Conservation (phyloP, 1,140 invertebrate genomes). For the Bombus polaris region DNA sequence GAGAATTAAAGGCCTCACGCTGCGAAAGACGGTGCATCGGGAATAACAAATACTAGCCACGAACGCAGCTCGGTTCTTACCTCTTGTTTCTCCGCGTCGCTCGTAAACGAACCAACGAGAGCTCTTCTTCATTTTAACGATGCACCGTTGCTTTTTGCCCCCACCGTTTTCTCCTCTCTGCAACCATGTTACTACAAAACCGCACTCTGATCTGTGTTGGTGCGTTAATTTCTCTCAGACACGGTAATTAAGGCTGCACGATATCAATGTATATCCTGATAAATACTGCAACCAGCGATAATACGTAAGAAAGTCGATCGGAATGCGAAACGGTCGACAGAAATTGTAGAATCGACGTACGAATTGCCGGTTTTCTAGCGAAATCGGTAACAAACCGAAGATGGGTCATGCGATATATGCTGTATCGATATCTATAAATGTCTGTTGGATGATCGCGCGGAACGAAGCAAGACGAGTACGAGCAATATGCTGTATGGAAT, state of each 20-base stretch:
- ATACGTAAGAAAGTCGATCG: no score
- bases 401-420: no score
- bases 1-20: conserved; percentile 49
- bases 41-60: conserved; percentile 41
- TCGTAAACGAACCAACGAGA: conserved; percentile 19
- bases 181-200: neutral
- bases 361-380: no score
- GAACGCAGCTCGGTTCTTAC: neutral
- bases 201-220: neutral
- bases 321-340: no score
- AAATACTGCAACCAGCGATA: no score
- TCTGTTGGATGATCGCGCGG: no score
- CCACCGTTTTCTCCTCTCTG: neutral
- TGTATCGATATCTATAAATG: no score
- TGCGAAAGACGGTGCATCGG: conserved; percentile 14
- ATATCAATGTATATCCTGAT: no score
- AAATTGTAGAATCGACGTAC: no score
- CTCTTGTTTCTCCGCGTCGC: neutral
- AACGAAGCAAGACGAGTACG: no score
- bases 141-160: conserved; percentile 3
- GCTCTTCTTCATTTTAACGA: conserved; percentile 34
- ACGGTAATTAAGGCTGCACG: neutral
- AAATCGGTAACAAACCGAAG: no score
- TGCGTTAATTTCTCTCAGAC: neutral
- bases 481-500: neutral